phyloP scores from a whole-genome alignment of 2,888 invertebrate species.

The Augochlorella aurata region DNA sequence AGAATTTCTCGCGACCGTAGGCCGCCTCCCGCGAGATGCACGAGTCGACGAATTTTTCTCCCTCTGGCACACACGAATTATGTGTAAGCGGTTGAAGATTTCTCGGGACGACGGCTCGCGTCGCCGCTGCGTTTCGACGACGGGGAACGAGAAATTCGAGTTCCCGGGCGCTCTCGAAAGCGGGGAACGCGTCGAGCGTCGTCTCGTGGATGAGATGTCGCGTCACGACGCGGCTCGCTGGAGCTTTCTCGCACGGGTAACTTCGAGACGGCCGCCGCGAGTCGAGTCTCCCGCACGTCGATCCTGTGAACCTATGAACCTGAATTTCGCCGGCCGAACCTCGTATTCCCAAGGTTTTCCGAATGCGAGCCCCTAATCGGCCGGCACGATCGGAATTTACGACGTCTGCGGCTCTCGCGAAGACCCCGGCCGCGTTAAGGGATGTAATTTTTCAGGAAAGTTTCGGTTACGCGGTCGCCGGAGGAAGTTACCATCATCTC shows the following conservation, averaged over 20 bases:
- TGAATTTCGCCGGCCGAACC: neutral
- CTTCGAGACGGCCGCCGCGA: slow-evolving; percentile 4
- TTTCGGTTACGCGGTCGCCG: slow-evolving; percentile 32
- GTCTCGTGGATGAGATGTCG: slow-evolving; percentile 1
- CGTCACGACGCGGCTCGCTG: slow-evolving; percentile 8
- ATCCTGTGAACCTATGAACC: too few species aligned
- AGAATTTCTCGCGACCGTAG: neutral
- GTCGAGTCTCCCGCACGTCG: neutral
- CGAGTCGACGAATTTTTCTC: slow-evolving; percentile 19
- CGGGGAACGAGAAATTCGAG: slow-evolving; percentile 8
- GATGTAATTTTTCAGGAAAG: slow-evolving; percentile 42
- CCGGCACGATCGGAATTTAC: slow-evolving; percentile 32
- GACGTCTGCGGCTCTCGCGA: neutral
- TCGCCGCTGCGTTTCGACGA: slow-evolving; percentile 5
- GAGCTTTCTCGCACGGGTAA: neutral
- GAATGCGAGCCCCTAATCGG: neutral
- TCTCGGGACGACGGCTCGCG: slow-evolving; percentile 19
- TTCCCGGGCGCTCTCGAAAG: neutral
- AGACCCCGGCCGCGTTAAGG: slow-evolving; percentile 19
- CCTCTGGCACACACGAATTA: slow-evolving; percentile 20
- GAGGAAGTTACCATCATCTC: slow-evolving; percentile 31
- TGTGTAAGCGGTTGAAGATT: slow-evolving; percentile 21
- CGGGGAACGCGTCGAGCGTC: slow-evolving; percentile 7
- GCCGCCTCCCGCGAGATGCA: neutral
- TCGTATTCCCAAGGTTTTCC: neutral